Evolutionary conservation across 2,888 invertebrate genomes (phyloP).

Genomic region (Ommatoiulus sabulosus): DNA sequence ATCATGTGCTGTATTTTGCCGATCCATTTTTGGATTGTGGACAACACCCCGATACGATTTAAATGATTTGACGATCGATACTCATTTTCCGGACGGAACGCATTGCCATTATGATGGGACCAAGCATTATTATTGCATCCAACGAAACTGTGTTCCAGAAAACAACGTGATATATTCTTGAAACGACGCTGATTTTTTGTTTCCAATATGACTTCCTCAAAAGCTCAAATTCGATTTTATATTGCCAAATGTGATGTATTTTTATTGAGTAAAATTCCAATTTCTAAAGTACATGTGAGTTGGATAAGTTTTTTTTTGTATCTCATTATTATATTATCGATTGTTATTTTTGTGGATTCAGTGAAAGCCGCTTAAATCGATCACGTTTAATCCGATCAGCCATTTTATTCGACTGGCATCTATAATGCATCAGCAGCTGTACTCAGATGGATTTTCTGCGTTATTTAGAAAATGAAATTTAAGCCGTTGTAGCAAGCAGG

Average conservation of each 20-base stretch:
- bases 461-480: too few relatives aligned
- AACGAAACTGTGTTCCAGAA: conserved; percentile 78
- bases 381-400: too few relatives aligned
- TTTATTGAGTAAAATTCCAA: neutral
- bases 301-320: too few relatives aligned
- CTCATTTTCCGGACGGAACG: conserved; percentile 80
- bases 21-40: conserved; percentile 74
- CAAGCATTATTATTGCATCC: conserved; percentile 78
- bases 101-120: conserved; percentile 79
- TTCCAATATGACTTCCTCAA: neutral
- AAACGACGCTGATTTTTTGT: neutral
- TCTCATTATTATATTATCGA: too few relatives aligned
- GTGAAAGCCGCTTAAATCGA: too few relatives aligned
- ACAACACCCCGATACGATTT: conserved; percentile 82
- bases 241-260: conserved; percentile 11
- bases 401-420: too few relatives aligned
- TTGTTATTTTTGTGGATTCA: too few relatives aligned
- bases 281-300: neutral
- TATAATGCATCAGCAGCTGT: too few relatives aligned
- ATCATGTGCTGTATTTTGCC: conserved; percentile 83
- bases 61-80: conserved; percentile 75
- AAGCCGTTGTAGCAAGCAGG: too few relatives aligned
- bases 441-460: too few relatives aligned
- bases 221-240: neutral
- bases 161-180: neutral